Evolutionary conservation across 2,888 invertebrate species (phyloP).

Genomic region (Gandaritis pyraliata): DNA sequence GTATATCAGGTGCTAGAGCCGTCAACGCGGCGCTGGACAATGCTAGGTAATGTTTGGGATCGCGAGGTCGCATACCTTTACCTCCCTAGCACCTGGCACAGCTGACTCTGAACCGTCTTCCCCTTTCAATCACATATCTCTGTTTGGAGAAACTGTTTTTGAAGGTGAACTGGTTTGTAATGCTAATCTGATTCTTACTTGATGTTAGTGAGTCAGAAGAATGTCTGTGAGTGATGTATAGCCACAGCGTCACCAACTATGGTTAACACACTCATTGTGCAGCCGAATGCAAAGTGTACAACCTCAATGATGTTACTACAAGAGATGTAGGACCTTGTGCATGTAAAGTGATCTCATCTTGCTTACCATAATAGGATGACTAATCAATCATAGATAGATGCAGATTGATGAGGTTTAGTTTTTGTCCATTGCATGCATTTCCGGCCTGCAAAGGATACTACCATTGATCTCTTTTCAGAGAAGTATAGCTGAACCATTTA

Average conservation of each 20-base stretch:
- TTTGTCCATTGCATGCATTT: too few species aligned
- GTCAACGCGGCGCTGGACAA: conserved; percentile 45
- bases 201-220: conserved; percentile 46
- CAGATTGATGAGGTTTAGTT: too few species aligned
- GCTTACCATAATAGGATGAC: not conserved
- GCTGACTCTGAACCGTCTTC: conserved; percentile 46
- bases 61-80: conserved; percentile 16
- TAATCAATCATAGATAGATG: not conserved
- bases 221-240: conserved; percentile 42
- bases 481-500: too few species aligned
- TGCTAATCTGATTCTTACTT: conserved; percentile 45
- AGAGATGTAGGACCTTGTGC: conserved; percentile 15
- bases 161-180: conserved; percentile 47
- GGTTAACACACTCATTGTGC: conserved; percentile 38
- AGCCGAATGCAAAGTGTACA: conserved; percentile 35
- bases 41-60: conserved; percentile 46
- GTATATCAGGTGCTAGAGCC: conserved; percentile 37
- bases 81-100: conserved; percentile 44
- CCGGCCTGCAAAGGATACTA: too few species aligned
- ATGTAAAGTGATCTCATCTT: conserved; percentile 20
- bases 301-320: conserved; percentile 37
- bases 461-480: too few species aligned
- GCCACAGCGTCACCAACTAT: conserved; percentile 36
- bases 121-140: conserved; percentile 39
- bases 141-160: conserved; percentile 32